Conservation (phyloP, 1,140 invertebrate species). For the Campoletis sonorensis region DNA sequence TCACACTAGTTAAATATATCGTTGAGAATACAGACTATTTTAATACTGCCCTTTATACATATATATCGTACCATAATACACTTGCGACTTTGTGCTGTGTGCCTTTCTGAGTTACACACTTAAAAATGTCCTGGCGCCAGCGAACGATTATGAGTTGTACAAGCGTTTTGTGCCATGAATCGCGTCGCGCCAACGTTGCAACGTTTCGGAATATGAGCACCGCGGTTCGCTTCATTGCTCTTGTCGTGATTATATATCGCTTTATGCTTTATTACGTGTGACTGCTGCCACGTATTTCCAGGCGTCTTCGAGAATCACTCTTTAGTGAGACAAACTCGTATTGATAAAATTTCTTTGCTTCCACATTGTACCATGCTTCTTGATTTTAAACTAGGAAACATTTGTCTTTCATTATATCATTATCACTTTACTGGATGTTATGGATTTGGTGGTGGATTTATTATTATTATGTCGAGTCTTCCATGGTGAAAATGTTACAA, state of each 20-base stretch:
- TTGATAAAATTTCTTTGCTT: too few species aligned
- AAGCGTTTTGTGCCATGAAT: conserved; percentile 47
- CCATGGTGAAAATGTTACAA: too few species aligned
- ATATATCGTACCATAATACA: conserved; percentile 44
- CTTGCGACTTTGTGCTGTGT: conserved; percentile 41
- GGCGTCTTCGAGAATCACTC: too few species aligned
- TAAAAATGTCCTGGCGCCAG: conserved; percentile 64
- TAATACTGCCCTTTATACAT: not conserved
- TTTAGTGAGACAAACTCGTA: too few species aligned
- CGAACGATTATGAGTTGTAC: conserved; percentile 61
- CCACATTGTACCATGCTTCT: too few species aligned
- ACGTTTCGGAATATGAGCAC: conserved; percentile 28
- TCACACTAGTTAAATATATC: not conserved
- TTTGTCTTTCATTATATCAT: too few species aligned
- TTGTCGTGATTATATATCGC: conserved; percentile 49
- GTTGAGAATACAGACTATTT: not conserved
- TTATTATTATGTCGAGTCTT: too few species aligned
- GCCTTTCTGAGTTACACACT: conserved; percentile 28
- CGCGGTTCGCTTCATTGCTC: conserved; percentile 9
- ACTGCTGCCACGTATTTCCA: conserved; percentile 34
- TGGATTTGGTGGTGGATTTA: too few species aligned
- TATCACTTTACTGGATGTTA: too few species aligned
- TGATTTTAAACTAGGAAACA: too few species aligned
- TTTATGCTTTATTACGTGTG: conserved; percentile 43
- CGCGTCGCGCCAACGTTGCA: conserved; percentile 18